Percentiles rank a stretch among this genome's conserved stretches.
Evolutionary conservation across 2,797 vertebrate genomes (phyloP).

Genomic region (Mormyrus proboscirostris): DNA sequence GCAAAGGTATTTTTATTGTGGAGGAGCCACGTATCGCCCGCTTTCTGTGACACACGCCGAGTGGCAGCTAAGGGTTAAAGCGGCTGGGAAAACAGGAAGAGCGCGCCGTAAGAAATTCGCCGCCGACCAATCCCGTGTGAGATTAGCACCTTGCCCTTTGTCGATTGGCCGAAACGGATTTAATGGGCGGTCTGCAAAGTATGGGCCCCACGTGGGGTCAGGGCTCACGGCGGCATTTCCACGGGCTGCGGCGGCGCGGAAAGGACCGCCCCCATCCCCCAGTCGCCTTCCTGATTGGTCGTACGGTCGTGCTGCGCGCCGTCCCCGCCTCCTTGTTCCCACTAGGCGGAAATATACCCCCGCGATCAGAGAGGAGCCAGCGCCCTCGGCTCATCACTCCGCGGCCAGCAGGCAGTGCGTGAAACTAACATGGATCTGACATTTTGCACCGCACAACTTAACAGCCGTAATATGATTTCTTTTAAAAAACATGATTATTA

Average conservation of each 20-base stretch:
- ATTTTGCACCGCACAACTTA: slow-evolving; percentile 49
- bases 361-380: slow-evolving; percentile 50
- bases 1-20: not conserved
- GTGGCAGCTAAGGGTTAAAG: slow-evolving; percentile 66
- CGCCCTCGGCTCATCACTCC: slow-evolving; percentile 48
- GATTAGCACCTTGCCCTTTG: slow-evolving; percentile 57
- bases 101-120: slow-evolving; percentile 49
- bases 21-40: not conserved
- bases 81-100: slow-evolving; percentile 54
- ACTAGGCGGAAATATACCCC: slow-evolving; percentile 58
- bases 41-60: slow-evolving; percentile 18
- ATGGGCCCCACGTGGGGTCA: slow-evolving; percentile 60
- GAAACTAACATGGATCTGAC: slow-evolving; percentile 52
- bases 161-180: slow-evolving; percentile 53
- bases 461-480: slow-evolving; percentile 50
- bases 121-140: slow-evolving; percentile 55
- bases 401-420: slow-evolving; percentile 52
- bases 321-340: slow-evolving; percentile 53
- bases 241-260: slow-evolving; percentile 38
- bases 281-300: slow-evolving; percentile 44
- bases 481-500: slow-evolving; percentile 52
- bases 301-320: not conserved
- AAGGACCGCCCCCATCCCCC: slow-evolving; percentile 34
- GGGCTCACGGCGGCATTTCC: not conserved
- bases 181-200: slow-evolving; percentile 31